These are phyloP conservation scores for Ancistrus triradiatus DNA, from an alignment of 2,113 vertebrate species.

Conservation along the genomic window DNA sequence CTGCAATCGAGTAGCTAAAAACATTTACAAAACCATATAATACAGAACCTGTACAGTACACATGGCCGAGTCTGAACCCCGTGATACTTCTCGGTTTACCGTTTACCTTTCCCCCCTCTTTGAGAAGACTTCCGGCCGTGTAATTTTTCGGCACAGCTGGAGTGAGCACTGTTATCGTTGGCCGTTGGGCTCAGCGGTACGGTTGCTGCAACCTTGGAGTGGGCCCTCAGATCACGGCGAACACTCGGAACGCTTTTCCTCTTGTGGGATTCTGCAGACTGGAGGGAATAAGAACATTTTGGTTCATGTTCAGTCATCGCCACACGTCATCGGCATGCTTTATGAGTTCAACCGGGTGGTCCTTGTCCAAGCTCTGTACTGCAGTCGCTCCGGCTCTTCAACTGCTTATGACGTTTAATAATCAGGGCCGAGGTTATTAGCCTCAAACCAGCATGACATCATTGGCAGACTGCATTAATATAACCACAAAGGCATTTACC, in stretches of 20 bases:
- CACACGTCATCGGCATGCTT: conserved; percentile 7
- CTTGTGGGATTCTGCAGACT: conserved; percentile 86
- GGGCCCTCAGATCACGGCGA: conserved; percentile 84
- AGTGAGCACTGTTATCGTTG: conserved; percentile 46
- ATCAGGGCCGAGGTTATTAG: too few relatives aligned
- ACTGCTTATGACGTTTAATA: too few relatives aligned
- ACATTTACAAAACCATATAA: conserved; percentile 35
- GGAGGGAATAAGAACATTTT: conserved; percentile 54
- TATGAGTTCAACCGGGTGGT: conserved; percentile 36
- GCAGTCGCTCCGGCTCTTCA: too few relatives aligned
- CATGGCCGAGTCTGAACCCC: neutral
- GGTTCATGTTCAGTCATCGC: neutral
- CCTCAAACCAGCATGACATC: conserved; percentile 7
- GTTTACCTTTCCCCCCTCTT: neutral
- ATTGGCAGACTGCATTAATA: neutral
- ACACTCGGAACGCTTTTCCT: conserved; percentile 94
- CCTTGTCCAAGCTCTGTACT: neutral
- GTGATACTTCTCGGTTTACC: neutral
- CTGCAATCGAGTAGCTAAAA: conserved; percentile 12
- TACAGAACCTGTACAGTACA: conserved; percentile 41
- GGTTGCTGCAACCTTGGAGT: conserved; percentile 35
- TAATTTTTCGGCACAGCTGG: conserved; percentile 20
- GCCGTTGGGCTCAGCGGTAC: conserved; percentile 36
- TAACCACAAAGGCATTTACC: neutral
- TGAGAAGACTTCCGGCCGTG: conserved; percentile 19